Base-by-base conservation (phyloP, 1,140 invertebrate genomes). In the Macrotrachela quadricornifera region DNA sequence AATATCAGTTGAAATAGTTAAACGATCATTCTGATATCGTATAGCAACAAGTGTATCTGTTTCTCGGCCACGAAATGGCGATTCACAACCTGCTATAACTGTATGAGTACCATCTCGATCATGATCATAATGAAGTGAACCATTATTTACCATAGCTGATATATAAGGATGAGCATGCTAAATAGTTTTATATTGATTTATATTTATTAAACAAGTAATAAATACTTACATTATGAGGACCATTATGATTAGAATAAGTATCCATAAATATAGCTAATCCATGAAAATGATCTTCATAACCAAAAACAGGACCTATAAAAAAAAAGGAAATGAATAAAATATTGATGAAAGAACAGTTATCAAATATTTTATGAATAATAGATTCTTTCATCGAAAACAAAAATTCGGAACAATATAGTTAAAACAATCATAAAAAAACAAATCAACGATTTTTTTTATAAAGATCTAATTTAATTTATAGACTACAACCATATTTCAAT, bases 191-290 rank as follows among this genome's bases (percentile, higher is more conserved):
- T 30, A 30, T 30, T 2, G 21, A 30, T 30, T 8, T 4, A 30
- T 30, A 30, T 30, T 30, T 30, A 2, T 30, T 30, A 30, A 36
- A 11, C 15, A 30, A 30, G 21, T 4, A 30, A 51, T 17, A 41
- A 30, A 42, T 14, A 61, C 77, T 74, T 78, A 91, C 85, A 75
- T 85, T 87, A 64, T 95, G 86, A 46, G 83, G 82, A n/a, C 88
- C 91, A 76, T 99, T 97, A 61, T 97, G 90, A 70, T 99, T 99
- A 65, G 85, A 94, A 66, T 99, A 99, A 0, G 94, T 99, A 66
- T 99, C 94, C 50, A 97, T 67, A 66, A 99, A 86, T 37, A 99
- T 76, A 11, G 80, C 88, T 14, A 99, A 72, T 0, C 94, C 94
- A 49, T 79, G 75, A 67, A 95, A 97, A 60, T 77, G 81, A 68